phyloP scores from a whole-genome alignment of 2,888 invertebrate species.

The Lycocerus yunnanus region DNA sequence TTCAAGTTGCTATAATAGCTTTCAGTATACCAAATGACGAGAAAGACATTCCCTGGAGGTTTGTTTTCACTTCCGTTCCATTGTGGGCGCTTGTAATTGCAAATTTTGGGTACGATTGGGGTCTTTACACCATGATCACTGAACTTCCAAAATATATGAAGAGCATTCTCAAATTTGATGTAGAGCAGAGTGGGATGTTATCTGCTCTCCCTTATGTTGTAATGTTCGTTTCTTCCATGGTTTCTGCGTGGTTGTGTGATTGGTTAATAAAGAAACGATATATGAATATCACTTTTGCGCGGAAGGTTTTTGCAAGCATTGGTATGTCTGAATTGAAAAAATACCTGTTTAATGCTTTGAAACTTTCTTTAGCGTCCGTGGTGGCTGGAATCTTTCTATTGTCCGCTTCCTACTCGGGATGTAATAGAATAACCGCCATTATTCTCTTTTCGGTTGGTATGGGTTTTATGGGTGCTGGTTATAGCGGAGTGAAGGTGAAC shows the following conservation, averaged over 20 bases:
- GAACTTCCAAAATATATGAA: neutral
- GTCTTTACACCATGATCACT: neutral
- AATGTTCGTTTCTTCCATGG: neutral
- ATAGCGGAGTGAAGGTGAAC: slow-evolving; percentile 67
- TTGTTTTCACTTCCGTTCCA: neutral
- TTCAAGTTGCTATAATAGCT: neutral
- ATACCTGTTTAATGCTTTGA: neutral
- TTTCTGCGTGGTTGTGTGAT: neutral
- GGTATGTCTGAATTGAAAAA: neutral
- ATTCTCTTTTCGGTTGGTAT: slow-evolving; percentile 3
- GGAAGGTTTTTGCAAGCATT: neutral
- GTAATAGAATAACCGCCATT: neutral
- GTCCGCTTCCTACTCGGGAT: neutral
- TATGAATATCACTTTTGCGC: neutral
- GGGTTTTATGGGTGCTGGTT: slow-evolving; percentile 65
- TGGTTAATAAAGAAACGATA: neutral
- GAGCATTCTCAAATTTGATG: neutral
- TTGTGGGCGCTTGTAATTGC: neutral
- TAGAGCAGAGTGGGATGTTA: neutral
- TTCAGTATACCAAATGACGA: neutral
- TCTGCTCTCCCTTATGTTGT: neutral
- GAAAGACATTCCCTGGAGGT: neutral
- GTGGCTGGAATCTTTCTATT: neutral
- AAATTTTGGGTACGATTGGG: neutral
- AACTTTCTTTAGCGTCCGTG: neutral